Base-by-base conservation (phyloP, 2,797 vertebrate species). In the Otolemur crassicaudatus region DNA sequence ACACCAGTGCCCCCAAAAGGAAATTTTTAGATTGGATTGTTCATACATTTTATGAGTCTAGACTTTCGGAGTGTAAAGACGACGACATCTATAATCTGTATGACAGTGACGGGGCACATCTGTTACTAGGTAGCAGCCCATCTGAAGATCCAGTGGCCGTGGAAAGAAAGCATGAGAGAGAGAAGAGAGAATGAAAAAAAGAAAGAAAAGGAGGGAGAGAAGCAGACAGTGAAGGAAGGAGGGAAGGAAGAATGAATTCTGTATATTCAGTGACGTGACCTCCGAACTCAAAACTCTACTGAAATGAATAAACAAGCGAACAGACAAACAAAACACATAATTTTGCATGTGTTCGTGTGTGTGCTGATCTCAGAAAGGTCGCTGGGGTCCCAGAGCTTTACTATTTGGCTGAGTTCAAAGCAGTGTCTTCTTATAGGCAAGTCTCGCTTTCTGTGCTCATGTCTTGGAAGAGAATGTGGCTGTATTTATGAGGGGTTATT, bases 311-410 rank as follows among this genome's bases (percentile, higher is more conserved):
- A 40, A 73, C 7, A 80, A 65, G 3, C 40, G 40, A 43, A 31
- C n/a, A 49, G 46, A 60, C 53, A 76, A 89, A 89, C 5, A 37
- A 60, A 53, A 37, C 10, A 6, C 53, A 37, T 6, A 43, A 25
- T 6, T 76, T 29, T 29, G 23, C 4, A 2, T 63, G 7, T 49
- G 0, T 65, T 3, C 3, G 0, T 25, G 2, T 22, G 25, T 11
- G 77, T 75, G 20, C 13, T 58, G 37, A 83, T 2, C 14, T 11
- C 5, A n/a, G 23, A 56, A n/a, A 29, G 19, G 7, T 65, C 37
- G 43, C 7, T 20, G 27, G 2, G 6, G 17, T 53, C 19, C 1
- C 20, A 19, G 4, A 61, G 60, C 9, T 17, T 13, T 49, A 2
- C 4, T 53, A 6, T 34, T 40, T 29, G 49, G 17, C 31, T 88